Conservation (phyloP, 2,797 vertebrate species). For the Odontamblyopus rebecca region DNA sequence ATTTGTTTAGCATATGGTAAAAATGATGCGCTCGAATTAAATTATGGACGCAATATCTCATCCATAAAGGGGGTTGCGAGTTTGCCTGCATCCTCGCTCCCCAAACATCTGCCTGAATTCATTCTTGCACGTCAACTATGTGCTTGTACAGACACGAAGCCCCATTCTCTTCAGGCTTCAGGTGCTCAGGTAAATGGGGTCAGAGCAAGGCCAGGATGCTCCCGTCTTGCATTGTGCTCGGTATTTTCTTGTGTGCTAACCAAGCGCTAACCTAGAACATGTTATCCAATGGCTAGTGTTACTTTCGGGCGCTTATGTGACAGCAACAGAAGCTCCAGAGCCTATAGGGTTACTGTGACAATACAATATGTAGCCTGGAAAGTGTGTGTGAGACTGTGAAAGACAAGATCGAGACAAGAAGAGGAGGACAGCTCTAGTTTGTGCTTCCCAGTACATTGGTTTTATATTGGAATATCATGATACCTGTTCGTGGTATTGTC, state of each 20-base stretch:
- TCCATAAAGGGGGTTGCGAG: conserved; percentile 26
- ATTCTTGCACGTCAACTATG: conserved; percentile 21
- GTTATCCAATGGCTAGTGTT: conserved; percentile 54
- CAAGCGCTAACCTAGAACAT: conserved; percentile 57
- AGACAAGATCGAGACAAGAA: conserved; percentile 7
- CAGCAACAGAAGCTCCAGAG: conserved; percentile 41
- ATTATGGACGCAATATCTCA: conserved; percentile 27
- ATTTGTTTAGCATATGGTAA: neutral
- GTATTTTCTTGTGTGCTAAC: conserved; percentile 29
- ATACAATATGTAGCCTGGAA: conserved; percentile 49
- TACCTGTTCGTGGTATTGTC: neutral
- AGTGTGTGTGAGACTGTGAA: conserved; percentile 33
- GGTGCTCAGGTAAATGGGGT: conserved; percentile 54
- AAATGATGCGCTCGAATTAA: conserved; percentile 6
- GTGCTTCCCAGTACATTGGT: conserved; percentile 8
- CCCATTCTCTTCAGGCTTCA: conserved; percentile 26
- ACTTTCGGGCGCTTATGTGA: conserved; percentile 54
- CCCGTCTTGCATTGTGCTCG: conserved; percentile 22
- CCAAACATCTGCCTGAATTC: conserved; percentile 16
- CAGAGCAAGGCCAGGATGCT: conserved; percentile 44
- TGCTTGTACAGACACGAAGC: conserved; percentile 13
- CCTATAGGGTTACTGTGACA: conserved; percentile 52
- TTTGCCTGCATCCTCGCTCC: conserved; percentile 30
- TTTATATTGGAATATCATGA: neutral
- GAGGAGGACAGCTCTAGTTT: conserved; percentile 6